Evolutionary conservation across 1,140 invertebrate genomes (phyloP).

Genomic region (Dryas iulia): DNA sequence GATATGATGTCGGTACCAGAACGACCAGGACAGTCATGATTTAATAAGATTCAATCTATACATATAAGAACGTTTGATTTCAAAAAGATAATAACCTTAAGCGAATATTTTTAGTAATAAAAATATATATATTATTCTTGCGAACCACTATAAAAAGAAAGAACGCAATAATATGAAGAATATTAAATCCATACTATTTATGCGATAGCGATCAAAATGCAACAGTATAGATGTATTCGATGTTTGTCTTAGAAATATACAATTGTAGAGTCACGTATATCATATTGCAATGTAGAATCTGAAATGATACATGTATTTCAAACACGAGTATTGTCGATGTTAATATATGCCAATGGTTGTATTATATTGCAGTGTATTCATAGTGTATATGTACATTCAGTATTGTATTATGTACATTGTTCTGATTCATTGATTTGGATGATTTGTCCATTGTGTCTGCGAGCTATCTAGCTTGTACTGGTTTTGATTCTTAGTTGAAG

Average conservation of each 20-base stretch:
- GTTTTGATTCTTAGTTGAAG: too few relatives aligned
- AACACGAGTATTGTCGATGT: not conserved
- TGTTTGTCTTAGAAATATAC: not conserved
- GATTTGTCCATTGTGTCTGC: not conserved
- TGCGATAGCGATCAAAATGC: not conserved
- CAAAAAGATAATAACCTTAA: too few relatives aligned
- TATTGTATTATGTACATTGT: not conserved
- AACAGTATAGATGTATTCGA: not conserved
- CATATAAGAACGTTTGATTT: too few relatives aligned
- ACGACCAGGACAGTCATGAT: too few relatives aligned
- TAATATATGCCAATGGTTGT: not conserved
- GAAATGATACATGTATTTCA: not conserved
- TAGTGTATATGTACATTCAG: not conserved
- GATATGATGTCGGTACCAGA: too few relatives aligned
- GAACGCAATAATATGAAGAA: not conserved
- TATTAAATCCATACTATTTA: not conserved
- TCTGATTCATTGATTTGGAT: not conserved
- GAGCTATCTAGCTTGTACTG: too few relatives aligned
- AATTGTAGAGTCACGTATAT: not conserved
- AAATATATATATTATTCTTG: not conserved
- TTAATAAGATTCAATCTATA: too few relatives aligned
- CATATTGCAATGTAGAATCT: slow-evolving; percentile 2
- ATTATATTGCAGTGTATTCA: not conserved
- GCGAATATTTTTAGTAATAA: not conserved
- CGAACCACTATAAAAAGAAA: too few relatives aligned